Percentiles rank a stretch among this genome's conserved stretches.
Conservation (phyloP, 1,140 invertebrate genomes). For the Pseudomyrmex pallidus region DNA sequence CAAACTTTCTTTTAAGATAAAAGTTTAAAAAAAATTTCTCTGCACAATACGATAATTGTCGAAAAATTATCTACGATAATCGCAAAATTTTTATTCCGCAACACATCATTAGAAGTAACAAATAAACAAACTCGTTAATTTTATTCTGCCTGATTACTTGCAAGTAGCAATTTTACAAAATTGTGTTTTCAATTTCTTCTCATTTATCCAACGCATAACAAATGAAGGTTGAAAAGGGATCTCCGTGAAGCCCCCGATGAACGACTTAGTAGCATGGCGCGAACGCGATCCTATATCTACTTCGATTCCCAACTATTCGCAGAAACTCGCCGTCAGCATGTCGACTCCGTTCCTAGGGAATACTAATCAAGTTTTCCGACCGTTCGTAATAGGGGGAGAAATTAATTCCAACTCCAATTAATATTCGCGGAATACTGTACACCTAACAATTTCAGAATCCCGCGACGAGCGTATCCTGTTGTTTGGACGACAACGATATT, state of each 20-base stretch:
- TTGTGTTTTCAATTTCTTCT: constrained; percentile 46
- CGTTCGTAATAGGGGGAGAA: constrained; percentile 64
- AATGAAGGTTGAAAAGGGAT: constrained; percentile 52
- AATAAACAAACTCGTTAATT: background rate
- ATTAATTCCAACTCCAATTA: constrained; percentile 79
- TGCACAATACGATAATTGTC: too few relatives aligned
- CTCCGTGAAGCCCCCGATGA: constrained; percentile 2
- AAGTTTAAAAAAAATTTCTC: too few relatives aligned
- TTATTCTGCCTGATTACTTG: constrained; percentile 8
- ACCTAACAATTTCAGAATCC: constrained; percentile 67
- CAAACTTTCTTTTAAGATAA: too few relatives aligned
- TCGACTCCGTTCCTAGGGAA: constrained; percentile 64
- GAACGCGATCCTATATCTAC: constrained; percentile 55
- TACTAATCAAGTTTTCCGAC: constrained; percentile 75
- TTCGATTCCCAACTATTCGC: constrained; percentile 70
- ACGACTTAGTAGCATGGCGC: constrained; percentile 47
- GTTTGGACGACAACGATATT: constrained; percentile 31
- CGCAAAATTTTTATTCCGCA: background rate
- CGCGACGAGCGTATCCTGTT: constrained; percentile 38
- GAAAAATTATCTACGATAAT: background rate
- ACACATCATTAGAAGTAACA: constrained; percentile 18
- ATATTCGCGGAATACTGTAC: constrained; percentile 65
- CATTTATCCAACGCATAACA: constrained; percentile 53
- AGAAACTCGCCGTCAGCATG: constrained; percentile 71
- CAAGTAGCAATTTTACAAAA: constrained; percentile 43